phyloP scores from a whole-genome alignment of 2,113 vertebrate species.

The Cebidichthys violaceus region DNA sequence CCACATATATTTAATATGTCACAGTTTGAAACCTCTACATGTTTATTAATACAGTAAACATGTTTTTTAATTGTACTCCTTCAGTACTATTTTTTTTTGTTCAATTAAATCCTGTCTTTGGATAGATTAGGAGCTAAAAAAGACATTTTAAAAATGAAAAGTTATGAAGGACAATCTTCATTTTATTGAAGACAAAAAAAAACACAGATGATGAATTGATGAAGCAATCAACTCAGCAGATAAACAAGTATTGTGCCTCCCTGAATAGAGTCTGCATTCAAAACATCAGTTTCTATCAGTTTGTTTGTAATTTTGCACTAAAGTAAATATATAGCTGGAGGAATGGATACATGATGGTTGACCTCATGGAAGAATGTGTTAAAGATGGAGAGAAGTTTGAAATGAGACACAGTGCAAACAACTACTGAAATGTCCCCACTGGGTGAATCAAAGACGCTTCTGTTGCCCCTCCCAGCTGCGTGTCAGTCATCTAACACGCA shows the following conservation, averaged over 20 bases:
- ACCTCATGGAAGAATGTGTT: neutral
- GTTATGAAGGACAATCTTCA: neutral
- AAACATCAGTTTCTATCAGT: neutral
- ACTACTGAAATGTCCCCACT: slow-evolving; percentile 57
- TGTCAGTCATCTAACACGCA: slow-evolving; percentile 62
- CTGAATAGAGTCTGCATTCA: neutral
- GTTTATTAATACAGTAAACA: neutral
- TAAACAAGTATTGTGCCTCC: slow-evolving; percentile 5
- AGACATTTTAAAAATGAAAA: neutral
- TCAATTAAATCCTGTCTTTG: slow-evolving; percentile 19
- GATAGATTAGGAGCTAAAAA: neutral
- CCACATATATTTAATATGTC: neutral
- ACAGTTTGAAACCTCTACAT: neutral
- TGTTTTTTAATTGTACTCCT: neutral
- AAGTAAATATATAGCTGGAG: neutral
- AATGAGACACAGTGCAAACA: slow-evolving; percentile 49
- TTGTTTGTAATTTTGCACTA: neutral
- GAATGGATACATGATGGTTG: neutral
- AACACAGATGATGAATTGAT: slow-evolving; percentile 12
- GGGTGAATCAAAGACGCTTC: slow-evolving; percentile 70
- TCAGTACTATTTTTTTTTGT: neutral
- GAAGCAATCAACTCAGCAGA: slow-evolving; percentile 32
- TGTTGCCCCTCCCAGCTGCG: slow-evolving; percentile 74
- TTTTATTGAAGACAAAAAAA: slow-evolving; percentile 12
- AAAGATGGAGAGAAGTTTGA: slow-evolving; percentile 30